A percentile compares a stretch with the other conserved stretches of the same genome.
Evolutionary conservation across 2,113 vertebrate genomes (phyloP).

Genomic region (Turdus rufiventris): DNA sequence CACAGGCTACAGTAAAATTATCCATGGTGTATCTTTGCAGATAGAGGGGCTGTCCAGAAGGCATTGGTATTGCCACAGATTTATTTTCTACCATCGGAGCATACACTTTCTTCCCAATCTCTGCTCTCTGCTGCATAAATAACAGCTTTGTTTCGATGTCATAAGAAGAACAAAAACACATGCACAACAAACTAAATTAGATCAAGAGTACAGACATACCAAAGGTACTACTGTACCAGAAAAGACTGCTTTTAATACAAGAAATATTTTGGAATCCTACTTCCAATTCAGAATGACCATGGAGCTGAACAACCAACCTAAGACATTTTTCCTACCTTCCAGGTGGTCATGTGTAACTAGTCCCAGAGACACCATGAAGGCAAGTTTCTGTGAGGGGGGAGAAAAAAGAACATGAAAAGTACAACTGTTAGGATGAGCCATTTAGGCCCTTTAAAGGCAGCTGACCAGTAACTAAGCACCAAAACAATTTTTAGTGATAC

Average conservation of each 20-base stretch:
- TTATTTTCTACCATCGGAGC: not conserved
- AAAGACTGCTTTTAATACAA: not conserved
- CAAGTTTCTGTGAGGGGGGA: conserved; percentile 87
- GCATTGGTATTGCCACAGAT: not conserved
- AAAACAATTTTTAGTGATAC: not conserved
- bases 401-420: conserved; percentile 19
- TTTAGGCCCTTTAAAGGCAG: not conserved
- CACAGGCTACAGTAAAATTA: not conserved
- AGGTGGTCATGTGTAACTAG: conserved; percentile 95
- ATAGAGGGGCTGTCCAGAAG: not conserved
- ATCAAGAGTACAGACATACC: not conserved
- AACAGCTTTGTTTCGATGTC: not conserved
- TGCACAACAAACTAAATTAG: not conserved
- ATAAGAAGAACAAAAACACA: not conserved
- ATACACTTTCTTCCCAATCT: not conserved
- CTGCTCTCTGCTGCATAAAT: not conserved
- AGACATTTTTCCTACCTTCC: conserved; percentile 82
- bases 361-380: conserved; percentile 97
- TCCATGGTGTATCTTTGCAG: not conserved
- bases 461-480: not conserved
- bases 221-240: not conserved
- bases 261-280: not conserved
- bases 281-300: not conserved
- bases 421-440: not conserved
- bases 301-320: not conserved